Conservation (phyloP, 2,113 vertebrate species). For the Semnornis frantzii region DNA sequence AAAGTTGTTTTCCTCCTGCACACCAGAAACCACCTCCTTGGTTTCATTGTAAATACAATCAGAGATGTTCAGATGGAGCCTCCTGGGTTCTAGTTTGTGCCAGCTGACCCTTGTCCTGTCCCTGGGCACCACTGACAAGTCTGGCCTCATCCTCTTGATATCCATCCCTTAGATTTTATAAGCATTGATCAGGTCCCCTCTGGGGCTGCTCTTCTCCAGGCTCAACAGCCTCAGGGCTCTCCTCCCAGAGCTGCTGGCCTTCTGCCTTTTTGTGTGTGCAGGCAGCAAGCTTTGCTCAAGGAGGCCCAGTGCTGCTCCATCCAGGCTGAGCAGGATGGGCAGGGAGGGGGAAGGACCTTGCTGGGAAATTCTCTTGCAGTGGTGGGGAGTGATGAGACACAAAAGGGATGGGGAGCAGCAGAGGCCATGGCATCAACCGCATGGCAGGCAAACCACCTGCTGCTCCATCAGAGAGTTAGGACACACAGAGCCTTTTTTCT, state of each 20-base stretch:
- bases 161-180: too few species aligned
- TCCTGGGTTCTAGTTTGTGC: too few species aligned
- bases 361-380: neutral
- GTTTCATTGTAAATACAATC: neutral
- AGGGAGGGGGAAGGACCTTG: neutral
- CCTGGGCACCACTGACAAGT: too few species aligned
- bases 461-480: neutral
- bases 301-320: neutral
- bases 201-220: too few species aligned
- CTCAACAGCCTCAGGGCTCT: too few species aligned
- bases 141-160: too few species aligned
- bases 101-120: too few species aligned
- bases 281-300: neutral
- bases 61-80: neutral
- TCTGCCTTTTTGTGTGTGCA: neutral
- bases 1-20: neutral
- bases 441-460: neutral
- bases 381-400: neutral
- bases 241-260: too few species aligned
- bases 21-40: neutral
- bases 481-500: neutral
- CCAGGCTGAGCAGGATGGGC: accelerated
- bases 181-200: too few species aligned
- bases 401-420: neutral
- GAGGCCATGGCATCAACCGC: neutral